Percentiles rank a stretch among this genome's conserved stretches.
Conservation (phyloP, 2,113 vertebrate species). For the Psammodynastes pulverulentus region DNA sequence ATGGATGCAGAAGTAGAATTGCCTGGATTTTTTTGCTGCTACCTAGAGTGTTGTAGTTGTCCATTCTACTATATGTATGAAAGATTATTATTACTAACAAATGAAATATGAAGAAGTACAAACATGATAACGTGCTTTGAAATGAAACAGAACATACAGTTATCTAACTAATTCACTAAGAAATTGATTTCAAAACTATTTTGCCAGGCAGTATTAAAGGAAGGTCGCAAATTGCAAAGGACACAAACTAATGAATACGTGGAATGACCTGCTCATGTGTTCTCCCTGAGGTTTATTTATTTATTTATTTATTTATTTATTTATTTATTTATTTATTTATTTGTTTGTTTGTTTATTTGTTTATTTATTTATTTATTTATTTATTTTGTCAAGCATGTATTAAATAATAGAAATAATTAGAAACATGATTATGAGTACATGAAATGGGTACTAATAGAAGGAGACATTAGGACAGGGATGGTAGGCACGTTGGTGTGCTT, state of each 20-base stretch:
- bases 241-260: not conserved
- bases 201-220: not conserved
- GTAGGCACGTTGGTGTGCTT: no score
- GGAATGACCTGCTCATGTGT: not conserved
- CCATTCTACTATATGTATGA: not conserved
- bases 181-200: not conserved
- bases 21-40: not conserved
- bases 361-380: no score
- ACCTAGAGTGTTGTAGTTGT: not conserved
- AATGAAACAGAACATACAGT: not conserved
- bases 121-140: not conserved
- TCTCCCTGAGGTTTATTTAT: no score
- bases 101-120: not conserved
- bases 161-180: not conserved
- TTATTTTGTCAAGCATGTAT: no score
- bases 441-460: no score
- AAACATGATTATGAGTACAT: no score
- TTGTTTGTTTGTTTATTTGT: no score
- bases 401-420: no score
- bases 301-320: no score
- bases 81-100: not conserved
- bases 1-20: not conserved
- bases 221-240: not conserved
- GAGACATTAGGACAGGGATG: no score
- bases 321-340: no score